A percentile compares a stretch with the other conserved stretches of the same genome.
phyloP scores from a whole-genome alignment of 1,140 invertebrate species.

The Harpegnathos saltator region DNA sequence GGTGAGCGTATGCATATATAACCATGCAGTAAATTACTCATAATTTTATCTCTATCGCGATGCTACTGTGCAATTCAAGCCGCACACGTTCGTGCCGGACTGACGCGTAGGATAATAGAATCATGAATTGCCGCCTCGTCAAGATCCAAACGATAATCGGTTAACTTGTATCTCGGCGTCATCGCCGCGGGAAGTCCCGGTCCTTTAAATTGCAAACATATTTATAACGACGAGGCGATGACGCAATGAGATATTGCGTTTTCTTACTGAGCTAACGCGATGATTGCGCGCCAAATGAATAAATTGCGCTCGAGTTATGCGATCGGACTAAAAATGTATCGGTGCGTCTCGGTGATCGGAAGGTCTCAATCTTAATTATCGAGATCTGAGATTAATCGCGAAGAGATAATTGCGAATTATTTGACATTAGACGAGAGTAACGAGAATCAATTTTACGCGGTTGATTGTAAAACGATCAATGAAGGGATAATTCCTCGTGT shows the following conservation, averaged over 20 bases:
- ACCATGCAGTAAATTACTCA: neutral
- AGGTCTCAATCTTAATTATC: neutral
- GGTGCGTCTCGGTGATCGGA: neutral
- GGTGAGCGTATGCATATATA: neutral
- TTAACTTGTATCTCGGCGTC: no score
- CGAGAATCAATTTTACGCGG: no score
- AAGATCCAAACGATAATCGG: conserved; percentile 24
- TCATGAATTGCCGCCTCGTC: conserved; percentile 37
- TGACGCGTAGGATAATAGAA: conserved; percentile 42
- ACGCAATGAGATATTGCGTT: conserved; percentile 15
- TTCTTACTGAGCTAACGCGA: conserved; percentile 34
- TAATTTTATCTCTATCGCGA: neutral
- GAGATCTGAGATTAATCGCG: neutral
- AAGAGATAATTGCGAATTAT: no score
- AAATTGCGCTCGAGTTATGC: conserved; percentile 41
- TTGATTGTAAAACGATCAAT: no score
- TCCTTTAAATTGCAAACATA: conserved; percentile 17
- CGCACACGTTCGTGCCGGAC: neutral
- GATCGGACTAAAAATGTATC: conserved; percentile 13
- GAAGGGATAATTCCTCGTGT: no score
- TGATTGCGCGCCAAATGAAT: conserved; percentile 50
- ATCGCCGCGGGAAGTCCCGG: neutral
- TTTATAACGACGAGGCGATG: conserved; percentile 19
- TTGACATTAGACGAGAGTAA: no score
- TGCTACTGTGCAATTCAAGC: neutral